Evolutionary conservation across 2,888 invertebrate genomes (phyloP).

Genomic region (Cephus nigrinus): DNA sequence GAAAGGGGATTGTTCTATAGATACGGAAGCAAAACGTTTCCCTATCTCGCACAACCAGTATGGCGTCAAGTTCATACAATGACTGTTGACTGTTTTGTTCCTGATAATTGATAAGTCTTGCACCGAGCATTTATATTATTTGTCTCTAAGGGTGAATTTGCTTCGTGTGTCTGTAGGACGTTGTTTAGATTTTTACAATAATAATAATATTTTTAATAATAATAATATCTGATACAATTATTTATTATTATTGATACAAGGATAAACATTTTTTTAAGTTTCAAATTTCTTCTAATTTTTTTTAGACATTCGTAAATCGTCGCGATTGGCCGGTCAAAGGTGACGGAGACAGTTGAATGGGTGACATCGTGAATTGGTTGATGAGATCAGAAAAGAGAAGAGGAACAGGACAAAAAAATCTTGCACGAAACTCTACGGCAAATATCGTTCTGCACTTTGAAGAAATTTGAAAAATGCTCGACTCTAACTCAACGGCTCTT

Average conservation of each 20-base stretch:
- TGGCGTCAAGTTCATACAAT: background rate
- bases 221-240: background rate
- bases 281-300: background rate
- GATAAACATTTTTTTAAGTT: background rate
- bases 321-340: background rate
- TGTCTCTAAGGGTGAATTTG: background rate
- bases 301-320: background rate
- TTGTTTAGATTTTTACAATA: too few species aligned
- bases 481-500: background rate
- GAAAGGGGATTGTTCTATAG: background rate
- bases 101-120: background rate
- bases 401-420: background rate
- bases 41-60: background rate
- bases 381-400: background rate
- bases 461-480: background rate
- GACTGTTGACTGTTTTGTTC: background rate
- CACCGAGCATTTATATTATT: background rate
- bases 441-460: background rate
- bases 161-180: too few species aligned
- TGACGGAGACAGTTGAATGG: background rate
- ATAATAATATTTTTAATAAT: too few species aligned
- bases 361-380: background rate
- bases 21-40: background rate
- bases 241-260: background rate
- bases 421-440: background rate